Percentiles rank a stretch among this genome's conserved stretches.
These are phyloP conservation scores for Chaetodon trifascialis DNA, from an alignment of 2,113 vertebrate species.

Conservation along the genomic window DNA sequence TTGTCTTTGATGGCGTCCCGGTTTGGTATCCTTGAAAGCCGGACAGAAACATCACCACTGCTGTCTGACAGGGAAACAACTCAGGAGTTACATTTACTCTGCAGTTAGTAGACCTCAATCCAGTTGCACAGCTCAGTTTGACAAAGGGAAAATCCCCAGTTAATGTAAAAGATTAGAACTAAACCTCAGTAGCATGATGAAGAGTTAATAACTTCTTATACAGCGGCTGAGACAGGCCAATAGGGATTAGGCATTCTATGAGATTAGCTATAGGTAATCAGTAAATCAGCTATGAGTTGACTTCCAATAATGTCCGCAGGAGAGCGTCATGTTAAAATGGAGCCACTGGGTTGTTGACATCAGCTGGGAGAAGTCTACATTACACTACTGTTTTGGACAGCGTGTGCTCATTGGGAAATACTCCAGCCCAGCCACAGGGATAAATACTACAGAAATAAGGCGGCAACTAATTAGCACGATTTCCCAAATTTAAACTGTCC, in stretches of 20 bases:
- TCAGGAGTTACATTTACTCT: not conserved
- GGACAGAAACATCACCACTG: not conserved
- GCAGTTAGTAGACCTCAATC: not conserved
- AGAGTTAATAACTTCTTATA: constrained; percentile 46
- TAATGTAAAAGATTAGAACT: constrained; percentile 47
- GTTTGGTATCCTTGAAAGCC: constrained; percentile 13
- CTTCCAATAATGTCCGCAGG: constrained; percentile 37
- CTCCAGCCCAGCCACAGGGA: not conserved
- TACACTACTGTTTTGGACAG: constrained; percentile 2
- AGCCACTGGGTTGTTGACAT: not conserved
- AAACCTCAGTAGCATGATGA: constrained; percentile 41
- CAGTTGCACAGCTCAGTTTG: not conserved
- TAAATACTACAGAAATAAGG: not conserved
- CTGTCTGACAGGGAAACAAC: not conserved
- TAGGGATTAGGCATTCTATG: constrained; percentile 65
- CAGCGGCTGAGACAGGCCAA: constrained; percentile 29
- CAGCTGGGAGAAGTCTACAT: not conserved
- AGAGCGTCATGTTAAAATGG: constrained; percentile 18
- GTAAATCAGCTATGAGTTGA: constrained; percentile 51
- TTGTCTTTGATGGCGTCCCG: not conserved
- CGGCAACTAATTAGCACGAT: not conserved
- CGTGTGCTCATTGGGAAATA: not conserved
- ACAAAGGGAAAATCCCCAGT: constrained; percentile 29
- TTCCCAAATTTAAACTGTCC: not conserved
- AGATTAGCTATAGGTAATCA: constrained; percentile 66